Evolutionary conservation across 2,797 vertebrate genomes (phyloP).

Genomic region (Schizopygopsis pylzovi): DNA sequence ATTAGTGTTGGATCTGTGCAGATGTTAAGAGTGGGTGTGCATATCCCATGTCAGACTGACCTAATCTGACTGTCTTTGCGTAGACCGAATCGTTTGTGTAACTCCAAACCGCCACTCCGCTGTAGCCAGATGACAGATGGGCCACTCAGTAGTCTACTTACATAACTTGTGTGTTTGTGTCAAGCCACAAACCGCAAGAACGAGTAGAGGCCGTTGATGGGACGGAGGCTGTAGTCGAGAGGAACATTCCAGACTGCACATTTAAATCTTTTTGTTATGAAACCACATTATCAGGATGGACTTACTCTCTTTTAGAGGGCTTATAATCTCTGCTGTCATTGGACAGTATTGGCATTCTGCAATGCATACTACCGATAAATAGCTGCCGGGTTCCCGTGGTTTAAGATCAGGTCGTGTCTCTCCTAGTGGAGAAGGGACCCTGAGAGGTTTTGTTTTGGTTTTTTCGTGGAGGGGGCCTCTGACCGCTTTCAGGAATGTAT

Average conservation of each 20-base stretch:
- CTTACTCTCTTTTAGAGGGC: slow-evolving; percentile 25
- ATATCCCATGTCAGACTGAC: slow-evolving; percentile 16
- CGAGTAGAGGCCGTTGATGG: slow-evolving; percentile 13
- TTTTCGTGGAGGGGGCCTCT: slow-evolving; percentile 55
- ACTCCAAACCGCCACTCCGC: slow-evolving; percentile 47
- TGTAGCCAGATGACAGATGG: slow-evolving; percentile 60
- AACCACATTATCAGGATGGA: slow-evolving; percentile 16
- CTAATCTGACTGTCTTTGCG: slow-evolving; percentile 27
- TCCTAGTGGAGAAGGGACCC: slow-evolving; percentile 26
- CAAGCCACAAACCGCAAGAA: slow-evolving; percentile 30
- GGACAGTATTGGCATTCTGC: slow-evolving; percentile 48
- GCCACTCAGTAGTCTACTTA: slow-evolving; percentile 47
- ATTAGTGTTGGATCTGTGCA: slow-evolving; percentile 29
- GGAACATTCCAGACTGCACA: slow-evolving; percentile 18
- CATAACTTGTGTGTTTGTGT: slow-evolving; percentile 50
- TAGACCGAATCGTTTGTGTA: slow-evolving; percentile 49
- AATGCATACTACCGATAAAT: slow-evolving; percentile 52
- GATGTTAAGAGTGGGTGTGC: slow-evolving; percentile 25
- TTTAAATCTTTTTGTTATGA: slow-evolving; percentile 1
- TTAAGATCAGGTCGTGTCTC: slow-evolving; percentile 52
- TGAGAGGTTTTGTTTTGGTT: slow-evolving; percentile 48
- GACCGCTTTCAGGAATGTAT: slow-evolving; percentile 68
- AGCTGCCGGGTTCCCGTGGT: slow-evolving; percentile 61
- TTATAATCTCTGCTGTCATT: slow-evolving; percentile 52
- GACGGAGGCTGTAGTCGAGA: slow-evolving; percentile 3